A percentile compares a stretch with the other conserved stretches of the same genome.
Evolutionary conservation across 2,888 invertebrate species (phyloP).

Genomic region (Cenopis cana): DNA sequence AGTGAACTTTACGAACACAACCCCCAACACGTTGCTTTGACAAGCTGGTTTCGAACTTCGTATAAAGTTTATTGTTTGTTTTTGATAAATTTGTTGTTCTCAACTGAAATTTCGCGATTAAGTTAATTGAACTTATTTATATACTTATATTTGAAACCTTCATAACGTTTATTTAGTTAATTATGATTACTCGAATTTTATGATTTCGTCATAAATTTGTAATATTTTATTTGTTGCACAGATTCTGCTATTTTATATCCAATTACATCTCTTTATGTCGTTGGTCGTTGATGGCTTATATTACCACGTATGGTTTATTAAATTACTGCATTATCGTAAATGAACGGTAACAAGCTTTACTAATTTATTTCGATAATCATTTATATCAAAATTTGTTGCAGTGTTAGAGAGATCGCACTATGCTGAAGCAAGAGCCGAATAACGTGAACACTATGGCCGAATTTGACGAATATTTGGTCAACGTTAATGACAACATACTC

Average conservation of each 20-base stretch:
- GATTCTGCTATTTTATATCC: not conserved
- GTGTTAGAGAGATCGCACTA: constrained; percentile 2
- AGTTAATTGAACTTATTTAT: not conserved
- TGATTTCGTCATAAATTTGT: constrained; percentile 25
- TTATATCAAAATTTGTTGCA: not conserved
- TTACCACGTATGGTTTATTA: not conserved
- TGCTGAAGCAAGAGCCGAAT: constrained; percentile 33
- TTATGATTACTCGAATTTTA: not conserved
- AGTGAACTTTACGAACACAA: constrained; percentile 9
- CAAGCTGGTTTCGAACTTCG: constrained; percentile 16
- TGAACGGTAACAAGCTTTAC: not conserved
- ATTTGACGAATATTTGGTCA: constrained; percentile 14
- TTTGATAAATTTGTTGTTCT: constrained; percentile 3
- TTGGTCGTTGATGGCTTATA: not conserved
- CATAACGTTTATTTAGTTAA: not conserved
- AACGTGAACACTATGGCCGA: constrained; percentile 12
- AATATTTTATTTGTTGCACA: not conserved
- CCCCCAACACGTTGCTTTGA: constrained; percentile 31
- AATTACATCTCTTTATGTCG: not conserved
- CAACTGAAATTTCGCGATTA: not conserved
- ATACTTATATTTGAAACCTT: not conserved
- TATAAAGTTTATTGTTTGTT: constrained; percentile 21
- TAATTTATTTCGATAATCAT: not conserved
- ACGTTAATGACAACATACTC: not conserved
- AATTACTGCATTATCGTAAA: not conserved